A percentile compares a stretch with the other conserved stretches of the same genome.
phyloP scores from a whole-genome alignment of 2,888 invertebrate genomes.

The Exephanes ischioxanthus region DNA sequence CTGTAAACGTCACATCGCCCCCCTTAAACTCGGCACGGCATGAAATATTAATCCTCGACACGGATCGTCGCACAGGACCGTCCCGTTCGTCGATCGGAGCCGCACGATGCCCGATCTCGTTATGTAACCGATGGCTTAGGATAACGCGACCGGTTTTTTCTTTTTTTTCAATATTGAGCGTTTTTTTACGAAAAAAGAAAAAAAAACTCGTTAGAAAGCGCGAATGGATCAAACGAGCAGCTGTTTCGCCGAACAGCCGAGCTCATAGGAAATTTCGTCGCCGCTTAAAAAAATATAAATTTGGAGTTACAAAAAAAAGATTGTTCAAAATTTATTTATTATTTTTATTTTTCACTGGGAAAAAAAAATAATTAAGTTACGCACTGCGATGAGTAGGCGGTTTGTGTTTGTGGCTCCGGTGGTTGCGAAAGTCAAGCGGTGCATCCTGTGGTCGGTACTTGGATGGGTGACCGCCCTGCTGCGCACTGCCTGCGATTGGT shows the following conservation, averaged over 20 bases:
- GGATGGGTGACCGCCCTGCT: too few species aligned
- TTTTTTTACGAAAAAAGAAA: neutral
- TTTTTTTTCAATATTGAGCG: neutral
- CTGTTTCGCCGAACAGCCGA: neutral
- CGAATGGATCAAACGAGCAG: neutral
- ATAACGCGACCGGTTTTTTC: constrained; percentile 18
- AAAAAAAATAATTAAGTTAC: too few species aligned
- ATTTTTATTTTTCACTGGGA: neutral
- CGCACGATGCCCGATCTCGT: constrained; percentile 38
- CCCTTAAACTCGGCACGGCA: constrained; percentile 16
- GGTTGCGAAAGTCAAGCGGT: too few species aligned
- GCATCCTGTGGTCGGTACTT: too few species aligned
- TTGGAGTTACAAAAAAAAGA: too few species aligned
- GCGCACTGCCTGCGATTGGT: too few species aligned
- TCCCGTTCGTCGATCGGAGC: constrained; percentile 19
- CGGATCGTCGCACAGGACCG: neutral
- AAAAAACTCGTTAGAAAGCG: constrained; percentile 15
- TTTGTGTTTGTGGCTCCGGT: too few species aligned
- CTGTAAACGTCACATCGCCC: constrained; percentile 77
- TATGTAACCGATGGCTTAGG: constrained; percentile 55
- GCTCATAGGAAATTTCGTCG: neutral
- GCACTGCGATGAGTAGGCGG: too few species aligned
- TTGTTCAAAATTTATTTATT: too few species aligned
- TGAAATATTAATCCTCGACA: constrained; percentile 21
- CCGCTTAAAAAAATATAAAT: neutral